Conservation (phyloP, 2,888 invertebrate genomes). For the Gerris lacustris region DNA sequence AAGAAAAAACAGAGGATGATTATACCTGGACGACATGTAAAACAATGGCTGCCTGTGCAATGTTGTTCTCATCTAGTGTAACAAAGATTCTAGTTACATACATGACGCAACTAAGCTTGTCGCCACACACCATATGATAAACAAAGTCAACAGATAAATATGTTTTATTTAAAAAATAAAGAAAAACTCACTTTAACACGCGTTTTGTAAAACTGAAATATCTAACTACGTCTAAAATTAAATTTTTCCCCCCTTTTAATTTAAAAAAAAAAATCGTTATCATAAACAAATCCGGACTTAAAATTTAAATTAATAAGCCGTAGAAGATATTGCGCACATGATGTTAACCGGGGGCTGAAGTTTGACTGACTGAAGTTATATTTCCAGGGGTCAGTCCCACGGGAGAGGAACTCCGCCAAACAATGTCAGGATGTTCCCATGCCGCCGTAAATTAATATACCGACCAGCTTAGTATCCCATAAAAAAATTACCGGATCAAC, state of each 20-base stretch:
- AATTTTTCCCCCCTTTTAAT: no score
- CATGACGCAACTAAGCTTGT: neutral
- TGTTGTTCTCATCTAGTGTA: neutral
- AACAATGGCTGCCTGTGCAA: neutral
- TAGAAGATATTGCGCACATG: neutral
- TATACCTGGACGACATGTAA: neutral
- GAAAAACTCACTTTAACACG: no score
- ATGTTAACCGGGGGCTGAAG: neutral
- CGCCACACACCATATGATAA: no score
- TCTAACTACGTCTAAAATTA: no score
- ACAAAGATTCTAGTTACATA: neutral
- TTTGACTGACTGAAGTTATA: neutral
- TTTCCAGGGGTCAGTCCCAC: neutral
- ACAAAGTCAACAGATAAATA: no score
- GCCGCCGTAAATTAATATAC: neutral
- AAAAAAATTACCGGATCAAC: no score
- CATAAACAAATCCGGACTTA: no score
- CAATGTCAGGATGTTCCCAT: neutral
- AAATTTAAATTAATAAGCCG: no score
- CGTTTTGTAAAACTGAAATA: no score
- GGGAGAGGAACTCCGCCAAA: neutral
- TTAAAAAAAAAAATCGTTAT: no score
- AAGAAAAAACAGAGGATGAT: no score
- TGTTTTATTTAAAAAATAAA: no score
- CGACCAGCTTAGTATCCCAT: neutral